Conservation (phyloP, 2,888 invertebrate species). For the Halictus quadricinctus region DNA sequence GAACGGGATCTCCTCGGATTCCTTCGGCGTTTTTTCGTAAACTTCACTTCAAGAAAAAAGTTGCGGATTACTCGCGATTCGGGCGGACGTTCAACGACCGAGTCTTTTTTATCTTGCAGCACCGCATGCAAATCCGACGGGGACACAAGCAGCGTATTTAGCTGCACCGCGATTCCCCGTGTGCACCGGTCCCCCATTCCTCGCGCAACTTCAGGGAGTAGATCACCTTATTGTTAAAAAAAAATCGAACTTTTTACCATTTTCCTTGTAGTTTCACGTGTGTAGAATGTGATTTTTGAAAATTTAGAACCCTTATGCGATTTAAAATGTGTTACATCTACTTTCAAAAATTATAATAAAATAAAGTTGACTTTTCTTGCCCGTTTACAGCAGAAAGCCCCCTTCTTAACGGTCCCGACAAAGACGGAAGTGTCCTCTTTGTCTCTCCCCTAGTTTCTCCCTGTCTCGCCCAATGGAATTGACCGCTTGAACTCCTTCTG, state of each 20-base stretch:
- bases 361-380: not conserved
- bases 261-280: not conserved
- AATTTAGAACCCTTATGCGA: not conserved
- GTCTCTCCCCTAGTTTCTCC: not conserved
- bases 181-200: not conserved
- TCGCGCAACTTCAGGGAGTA: not conserved
- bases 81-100: constrained; percentile 17
- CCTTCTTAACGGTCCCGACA: not conserved
- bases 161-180: constrained; percentile 11
- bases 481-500: constrained; percentile 33
- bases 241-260: not conserved
- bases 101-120: constrained; percentile 34
- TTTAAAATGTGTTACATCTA: not conserved
- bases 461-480: not conserved
- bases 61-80: not conserved
- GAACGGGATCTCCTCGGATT: constrained; percentile 11
- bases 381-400: not conserved
- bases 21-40: constrained; percentile 3
- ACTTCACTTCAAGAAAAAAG: not conserved
- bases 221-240: not conserved
- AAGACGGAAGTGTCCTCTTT: not conserved
- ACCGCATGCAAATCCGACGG: constrained; percentile 46
- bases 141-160: constrained; percentile 2
- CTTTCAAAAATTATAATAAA: too few species aligned
- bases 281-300: not conserved